Base-by-base conservation (phyloP, 1,140 invertebrate species). In the Aporrectodea caliginosa region DNA sequence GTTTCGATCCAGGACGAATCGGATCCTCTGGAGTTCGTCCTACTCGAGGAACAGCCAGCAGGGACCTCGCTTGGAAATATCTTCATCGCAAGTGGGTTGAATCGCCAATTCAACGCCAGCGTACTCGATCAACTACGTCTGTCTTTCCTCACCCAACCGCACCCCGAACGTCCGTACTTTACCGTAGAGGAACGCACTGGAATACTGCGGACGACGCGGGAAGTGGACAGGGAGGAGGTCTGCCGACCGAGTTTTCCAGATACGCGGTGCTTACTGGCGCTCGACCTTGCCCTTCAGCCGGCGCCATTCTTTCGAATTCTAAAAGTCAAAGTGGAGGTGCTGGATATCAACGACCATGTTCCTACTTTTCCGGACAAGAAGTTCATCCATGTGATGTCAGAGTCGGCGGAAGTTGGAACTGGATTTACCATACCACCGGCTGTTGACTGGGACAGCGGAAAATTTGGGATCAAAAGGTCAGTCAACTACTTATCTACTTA, bases 301-400 rank as follows among this genome's bases (percentile, higher is more conserved):
- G 58, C 29, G 33, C n/a, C 74, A 68, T 79, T 75, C 43, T 79
- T 79, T n/a, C 69, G 84, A 79, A 85, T 87, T 34, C 83, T 87
- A 73, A 83, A 83, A 74, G 80, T 88, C 43, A 82, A 83, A 33
- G 80, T 88, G 0, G 80, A 82, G 1, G 70, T 88, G 2, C 77
- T 84, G 0, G 96, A 98, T 86, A 94, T 93, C 6, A 98, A 98
- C 87, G 96, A 98, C 90, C 98, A 98, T 87, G 92, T 94, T 1
- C 96, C 96, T 0, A 89, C 91, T 14, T 98, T 98, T 88, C 84
- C 84, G 1, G 80, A 22, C 74, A 78, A 35, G 78, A 58, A 58
- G 43, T 58, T 80, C 22, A 27, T 78, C 80, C 2, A 75, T 86
- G 12, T 80, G 77, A 84, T 87, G 16, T 81, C 85, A 2, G 87